These are phyloP conservation scores for Aradophagus sp. DNA, from an alignment of 1,140 invertebrate species.

Conservation along the genomic window DNA sequence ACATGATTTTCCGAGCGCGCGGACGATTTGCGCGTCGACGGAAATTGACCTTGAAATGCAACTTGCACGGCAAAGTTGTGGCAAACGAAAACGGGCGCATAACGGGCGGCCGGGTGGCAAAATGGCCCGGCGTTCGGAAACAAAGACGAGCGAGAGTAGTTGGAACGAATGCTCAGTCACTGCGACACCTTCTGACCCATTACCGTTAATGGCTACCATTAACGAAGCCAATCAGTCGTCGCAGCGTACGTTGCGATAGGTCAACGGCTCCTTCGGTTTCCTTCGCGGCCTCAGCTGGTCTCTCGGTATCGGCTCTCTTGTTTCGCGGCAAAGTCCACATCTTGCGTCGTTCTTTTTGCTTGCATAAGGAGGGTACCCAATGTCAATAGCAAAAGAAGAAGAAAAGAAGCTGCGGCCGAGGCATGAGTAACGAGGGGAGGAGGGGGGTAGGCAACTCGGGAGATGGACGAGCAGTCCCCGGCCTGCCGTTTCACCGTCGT, in stretches of 20 bases:
- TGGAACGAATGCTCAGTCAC: constrained; percentile 43
- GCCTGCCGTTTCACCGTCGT: constrained; percentile 57
- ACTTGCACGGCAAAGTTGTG: no score
- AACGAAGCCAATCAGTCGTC: constrained; percentile 59
- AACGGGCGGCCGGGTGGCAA: background rate
- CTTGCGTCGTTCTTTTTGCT: constrained; percentile 51
- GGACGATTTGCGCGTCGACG: no score
- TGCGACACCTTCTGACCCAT: constrained; percentile 60
- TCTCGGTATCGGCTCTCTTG: constrained; percentile 46
- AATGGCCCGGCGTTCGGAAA: constrained; percentile 21
- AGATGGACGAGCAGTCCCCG: constrained; percentile 34
- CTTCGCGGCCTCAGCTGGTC: constrained; percentile 46
- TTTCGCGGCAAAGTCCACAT: constrained; percentile 51
- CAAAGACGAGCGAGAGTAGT: constrained; percentile 34
- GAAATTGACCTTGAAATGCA: no score
- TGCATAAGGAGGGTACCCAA: constrained; percentile 22
- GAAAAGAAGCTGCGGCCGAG: constrained; percentile 20
- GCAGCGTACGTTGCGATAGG: constrained; percentile 53
- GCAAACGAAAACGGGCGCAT: constrained; percentile 4
- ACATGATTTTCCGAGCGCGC: no score
- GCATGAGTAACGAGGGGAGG: no score
- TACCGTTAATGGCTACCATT: constrained; percentile 61
- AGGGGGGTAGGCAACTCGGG: no score
- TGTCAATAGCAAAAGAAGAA: constrained; percentile 14
- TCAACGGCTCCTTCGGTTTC: constrained; percentile 58